These are phyloP conservation scores for Rotaria macrura DNA, from an alignment of 2,888 invertebrate species.

Conservation along the genomic window DNA sequence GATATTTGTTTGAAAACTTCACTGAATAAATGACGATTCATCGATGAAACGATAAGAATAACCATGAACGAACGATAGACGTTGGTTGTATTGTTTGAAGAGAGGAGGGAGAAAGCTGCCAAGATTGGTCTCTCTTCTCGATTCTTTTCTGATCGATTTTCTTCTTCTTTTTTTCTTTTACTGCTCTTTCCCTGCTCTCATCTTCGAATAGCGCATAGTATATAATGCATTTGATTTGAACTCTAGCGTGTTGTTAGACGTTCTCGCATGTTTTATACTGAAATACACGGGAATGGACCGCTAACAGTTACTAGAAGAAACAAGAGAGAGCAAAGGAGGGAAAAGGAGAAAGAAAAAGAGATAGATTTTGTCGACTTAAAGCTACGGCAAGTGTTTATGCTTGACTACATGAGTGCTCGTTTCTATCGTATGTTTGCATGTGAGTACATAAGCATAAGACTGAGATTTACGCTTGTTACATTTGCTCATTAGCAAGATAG, in stretches of 20 bases:
- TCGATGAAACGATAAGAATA: not conserved
- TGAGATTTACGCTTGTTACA: not conserved
- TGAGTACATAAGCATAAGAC: not conserved
- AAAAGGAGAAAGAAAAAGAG: not conserved
- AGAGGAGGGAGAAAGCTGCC: not conserved
- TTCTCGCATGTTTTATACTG: not conserved
- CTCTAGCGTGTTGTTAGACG: not conserved
- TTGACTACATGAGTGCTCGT: not conserved
- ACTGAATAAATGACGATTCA: not conserved
- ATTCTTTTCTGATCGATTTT: not conserved
- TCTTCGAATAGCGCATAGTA: not conserved
- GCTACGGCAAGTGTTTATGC: not conserved
- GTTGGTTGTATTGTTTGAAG: not conserved
- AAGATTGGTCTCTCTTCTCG: not conserved
- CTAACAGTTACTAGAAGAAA: not conserved
- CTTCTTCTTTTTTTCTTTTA: not conserved
- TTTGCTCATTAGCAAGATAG: not conserved
- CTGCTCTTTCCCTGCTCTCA: not conserved
- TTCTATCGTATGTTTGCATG: not conserved
- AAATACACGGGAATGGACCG: not conserved
- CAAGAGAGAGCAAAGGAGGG: not conserved
- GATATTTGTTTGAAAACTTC: not conserved
- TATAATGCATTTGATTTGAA: not conserved
- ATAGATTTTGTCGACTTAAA: not conserved
- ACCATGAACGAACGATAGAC: not conserved